Percentiles rank a stretch among this genome's conserved stretches.
Conservation (phyloP, 1,140 invertebrate species). For the Tigriopus japonicus region DNA sequence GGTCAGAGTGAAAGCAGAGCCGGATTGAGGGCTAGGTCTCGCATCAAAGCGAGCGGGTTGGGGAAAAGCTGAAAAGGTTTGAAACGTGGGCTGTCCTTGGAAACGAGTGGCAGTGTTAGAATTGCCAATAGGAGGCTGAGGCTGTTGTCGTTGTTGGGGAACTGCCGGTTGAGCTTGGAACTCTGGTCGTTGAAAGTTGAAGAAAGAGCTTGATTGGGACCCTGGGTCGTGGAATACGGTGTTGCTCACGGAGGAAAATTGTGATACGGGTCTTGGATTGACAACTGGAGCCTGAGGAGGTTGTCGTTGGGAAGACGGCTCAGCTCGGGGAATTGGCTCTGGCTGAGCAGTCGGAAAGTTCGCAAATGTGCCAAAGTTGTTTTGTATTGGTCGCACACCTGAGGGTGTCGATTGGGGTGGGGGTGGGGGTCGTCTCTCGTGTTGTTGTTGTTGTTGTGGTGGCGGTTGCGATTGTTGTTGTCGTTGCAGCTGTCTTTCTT, state of each 20-base stretch:
- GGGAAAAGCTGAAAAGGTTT: neutral
- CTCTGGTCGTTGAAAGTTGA: constrained; percentile 1
- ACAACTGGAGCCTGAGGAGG: neutral
- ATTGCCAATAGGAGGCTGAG: neutral
- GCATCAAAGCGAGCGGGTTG: neutral
- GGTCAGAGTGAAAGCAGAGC: neutral
- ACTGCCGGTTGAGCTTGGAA: neutral
- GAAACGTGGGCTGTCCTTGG: neutral
- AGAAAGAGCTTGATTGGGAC: constrained; percentile 14
- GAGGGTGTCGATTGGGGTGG: neutral
- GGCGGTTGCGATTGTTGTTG: neutral
- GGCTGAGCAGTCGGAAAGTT: neutral
- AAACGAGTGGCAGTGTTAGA: neutral
- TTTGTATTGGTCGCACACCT: neutral
- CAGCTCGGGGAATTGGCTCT: neutral
- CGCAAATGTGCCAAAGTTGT: neutral
- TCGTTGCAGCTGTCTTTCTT: neutral
- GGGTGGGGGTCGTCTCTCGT: neutral
- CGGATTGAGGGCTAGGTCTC: neutral
- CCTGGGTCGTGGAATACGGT: constrained; percentile 7
- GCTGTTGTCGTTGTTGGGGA: neutral
- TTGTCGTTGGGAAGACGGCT: neutral
- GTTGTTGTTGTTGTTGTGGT: too few species aligned
- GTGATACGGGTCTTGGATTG: neutral
- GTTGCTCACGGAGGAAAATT: constrained; percentile 6